phyloP scores from a whole-genome alignment of 2,888 invertebrate species.

The Eupeodes latifasciatus region DNA sequence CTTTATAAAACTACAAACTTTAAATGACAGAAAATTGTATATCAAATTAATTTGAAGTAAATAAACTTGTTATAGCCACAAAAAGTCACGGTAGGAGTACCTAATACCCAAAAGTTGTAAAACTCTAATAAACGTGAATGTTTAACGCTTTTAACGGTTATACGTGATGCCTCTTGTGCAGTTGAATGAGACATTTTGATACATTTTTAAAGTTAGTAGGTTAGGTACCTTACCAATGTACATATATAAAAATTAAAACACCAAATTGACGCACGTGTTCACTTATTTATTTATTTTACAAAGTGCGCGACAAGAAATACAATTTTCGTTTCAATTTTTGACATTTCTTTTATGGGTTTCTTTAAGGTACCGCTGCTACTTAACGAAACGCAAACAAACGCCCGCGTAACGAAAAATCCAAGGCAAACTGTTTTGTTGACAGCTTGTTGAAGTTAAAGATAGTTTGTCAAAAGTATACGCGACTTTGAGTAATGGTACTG shows the following conservation, averaged over 20 bases:
- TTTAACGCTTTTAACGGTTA: slow-evolving; percentile 19
- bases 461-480: slow-evolving; percentile 17
- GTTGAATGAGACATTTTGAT: slow-evolving; percentile 12
- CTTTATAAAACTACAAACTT: background rate
- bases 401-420: slow-evolving; percentile 42
- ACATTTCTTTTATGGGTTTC: slow-evolving; percentile 45
- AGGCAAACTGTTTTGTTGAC: slow-evolving; percentile 50
- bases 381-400: background rate
- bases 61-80: slow-evolving; percentile 2
- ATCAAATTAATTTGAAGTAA: slow-evolving; percentile 16
- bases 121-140: slow-evolving; percentile 12
- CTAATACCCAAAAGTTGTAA: background rate
- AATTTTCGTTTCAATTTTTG: slow-evolving; percentile 68
- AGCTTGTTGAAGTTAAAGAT: slow-evolving; percentile 46
- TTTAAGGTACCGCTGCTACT: slow-evolving; percentile 53
- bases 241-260: background rate
- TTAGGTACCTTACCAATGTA: too few species aligned
- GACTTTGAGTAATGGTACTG: background rate
- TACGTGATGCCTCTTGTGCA: background rate
- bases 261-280: slow-evolving; percentile 46
- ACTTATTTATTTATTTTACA: slow-evolving; percentile 36
- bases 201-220: background rate
- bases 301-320: slow-evolving; percentile 49
- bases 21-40: slow-evolving; percentile 7
- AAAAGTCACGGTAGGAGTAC: background rate